phyloP scores from a whole-genome alignment of 2,888 invertebrate species.

The Xanthostigma xanthostigma region DNA sequence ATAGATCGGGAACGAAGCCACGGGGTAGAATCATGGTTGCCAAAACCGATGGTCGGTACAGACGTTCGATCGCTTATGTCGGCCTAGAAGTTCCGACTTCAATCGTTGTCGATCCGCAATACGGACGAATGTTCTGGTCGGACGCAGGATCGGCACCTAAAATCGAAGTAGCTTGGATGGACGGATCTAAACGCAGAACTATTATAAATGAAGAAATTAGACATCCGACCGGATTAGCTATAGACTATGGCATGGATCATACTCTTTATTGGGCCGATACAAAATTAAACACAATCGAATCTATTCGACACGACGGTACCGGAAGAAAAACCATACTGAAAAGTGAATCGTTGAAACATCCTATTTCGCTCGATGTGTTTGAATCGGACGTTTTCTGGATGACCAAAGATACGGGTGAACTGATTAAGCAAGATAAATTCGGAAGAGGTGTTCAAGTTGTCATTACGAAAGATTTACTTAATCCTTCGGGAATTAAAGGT shows the following conservation, averaged over 20 bases:
- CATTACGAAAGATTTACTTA: conserved; percentile 68
- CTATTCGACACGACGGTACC: conserved; percentile 67
- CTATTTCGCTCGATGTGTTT: conserved; percentile 82
- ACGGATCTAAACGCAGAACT: conserved; percentile 73
- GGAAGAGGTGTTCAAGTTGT: conserved; percentile 81
- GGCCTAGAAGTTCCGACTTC: conserved; percentile 79
- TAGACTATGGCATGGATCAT: conserved; percentile 83
- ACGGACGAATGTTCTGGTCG: conserved; percentile 84
- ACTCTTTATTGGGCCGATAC: conserved; percentile 92
- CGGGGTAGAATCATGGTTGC: conserved; percentile 75
- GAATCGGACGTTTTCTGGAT: conserved; percentile 88
- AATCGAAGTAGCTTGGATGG: conserved; percentile 95
- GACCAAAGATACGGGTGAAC: conserved; percentile 75
- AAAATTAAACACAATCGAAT: conserved; percentile 80
- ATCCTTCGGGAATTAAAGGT: conserved; percentile 76
- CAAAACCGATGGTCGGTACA: conserved; percentile 77
- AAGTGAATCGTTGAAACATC: conserved; percentile 63
- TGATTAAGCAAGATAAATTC: conserved; percentile 89
- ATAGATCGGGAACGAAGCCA: conserved; percentile 57
- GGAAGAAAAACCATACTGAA: conserved; percentile 54
- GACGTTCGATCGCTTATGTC: conserved; percentile 60
- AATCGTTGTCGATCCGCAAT: conserved; percentile 72
- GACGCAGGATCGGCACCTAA: conserved; percentile 84
- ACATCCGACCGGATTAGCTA: conserved; percentile 76
- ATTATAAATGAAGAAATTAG: conserved; percentile 69